Percentiles rank a stretch among this genome's conserved stretches.
These are phyloP conservation scores for Polydrusus pterygomalis DNA, from an alignment of 2,888 invertebrate species.

Conservation along the genomic window DNA sequence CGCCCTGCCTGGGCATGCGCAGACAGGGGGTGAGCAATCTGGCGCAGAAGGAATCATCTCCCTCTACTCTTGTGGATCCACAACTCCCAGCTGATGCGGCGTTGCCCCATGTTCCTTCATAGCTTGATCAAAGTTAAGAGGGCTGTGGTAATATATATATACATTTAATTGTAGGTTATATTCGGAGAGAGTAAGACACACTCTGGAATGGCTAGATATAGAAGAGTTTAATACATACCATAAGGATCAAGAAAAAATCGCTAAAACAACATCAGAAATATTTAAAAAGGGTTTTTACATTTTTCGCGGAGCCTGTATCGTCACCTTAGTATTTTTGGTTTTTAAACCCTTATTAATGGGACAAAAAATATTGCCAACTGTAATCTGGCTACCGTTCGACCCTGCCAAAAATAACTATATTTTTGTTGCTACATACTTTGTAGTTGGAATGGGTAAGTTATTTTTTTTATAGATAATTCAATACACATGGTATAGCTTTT, in stretches of 20 bases:
- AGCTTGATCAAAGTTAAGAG: too few relatives aligned
- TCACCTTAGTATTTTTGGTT: constrained; percentile 4
- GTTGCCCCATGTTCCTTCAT: too few relatives aligned
- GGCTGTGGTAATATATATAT: too few relatives aligned
- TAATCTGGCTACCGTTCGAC: not conserved
- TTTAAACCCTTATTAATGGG: constrained; percentile 15
- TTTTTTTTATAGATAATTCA: not conserved
- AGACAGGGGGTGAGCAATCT: too few relatives aligned
- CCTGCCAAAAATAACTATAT: constrained; percentile 19
- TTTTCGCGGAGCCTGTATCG: constrained; percentile 1
- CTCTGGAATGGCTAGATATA: constrained; percentile 22
- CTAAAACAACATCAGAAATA: not conserved
- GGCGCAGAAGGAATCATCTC: too few relatives aligned
- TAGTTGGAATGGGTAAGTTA: constrained; percentile 6
- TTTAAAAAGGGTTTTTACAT: not conserved
- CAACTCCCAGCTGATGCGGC: too few relatives aligned
- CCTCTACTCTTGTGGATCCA: too few relatives aligned
- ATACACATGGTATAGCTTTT: too few relatives aligned
- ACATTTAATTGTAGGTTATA: too few relatives aligned
- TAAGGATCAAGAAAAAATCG: constrained; percentile 21
- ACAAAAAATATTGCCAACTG: constrained; percentile 9
- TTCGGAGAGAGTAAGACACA: not conserved
- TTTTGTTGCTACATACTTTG: not conserved
- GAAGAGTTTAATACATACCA: constrained; percentile 6
- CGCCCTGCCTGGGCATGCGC: too few relatives aligned